Base-by-base conservation (phyloP, 2,888 invertebrate genomes). In the Idaea straminata region DNA sequence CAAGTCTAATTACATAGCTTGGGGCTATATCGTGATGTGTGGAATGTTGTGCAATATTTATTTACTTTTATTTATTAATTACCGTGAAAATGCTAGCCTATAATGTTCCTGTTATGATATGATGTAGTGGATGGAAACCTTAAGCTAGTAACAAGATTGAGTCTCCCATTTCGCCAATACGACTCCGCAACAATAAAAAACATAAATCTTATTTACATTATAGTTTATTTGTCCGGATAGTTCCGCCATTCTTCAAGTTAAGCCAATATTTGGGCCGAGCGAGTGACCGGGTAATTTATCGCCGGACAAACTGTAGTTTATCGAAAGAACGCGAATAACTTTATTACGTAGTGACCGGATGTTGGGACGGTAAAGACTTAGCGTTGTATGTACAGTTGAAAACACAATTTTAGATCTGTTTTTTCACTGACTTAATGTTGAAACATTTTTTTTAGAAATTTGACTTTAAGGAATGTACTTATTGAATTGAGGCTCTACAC, bases 341-440 rank as follows among this genome's bases (percentile, higher is more conserved):
- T 92, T 93, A 92, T 93, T 93, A 93, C 88, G 89, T 88, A 91
- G 86, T 91, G 91, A 92, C 91, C 92, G 92, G 92, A 92, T 85
- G 82, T 82, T 73, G 83, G 82, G 83, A 81, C 79, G 73, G 75
- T 70, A 73, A 74, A 69, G 72, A 77, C 75, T 65, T 67, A 68
- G 57, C 25, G 25, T 25, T 25, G 25, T 25, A 25, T 38, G 80
- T 83, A 88, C 81, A 69, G 66, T 76, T 72, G 66, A 13, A 57
- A 0, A 66, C 78, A 79, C 62, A 86, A 81, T 57, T 57, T 57
- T 3, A 13, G 7, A 13, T 57, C 57, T 57, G 57, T 15, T 57
- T 15, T 57, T 7, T 7, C 3, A 57, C 7, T 3, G n/a, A n/a
- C n/a, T n/a, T n/a, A 13, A 15, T 13, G 2, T 13, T 57, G 57